Percentiles rank a stretch among this genome's conserved stretches.
These are phyloP conservation scores for Trisateles emortualis DNA, from an alignment of 2,888 invertebrate genomes.

Conservation along the genomic window DNA sequence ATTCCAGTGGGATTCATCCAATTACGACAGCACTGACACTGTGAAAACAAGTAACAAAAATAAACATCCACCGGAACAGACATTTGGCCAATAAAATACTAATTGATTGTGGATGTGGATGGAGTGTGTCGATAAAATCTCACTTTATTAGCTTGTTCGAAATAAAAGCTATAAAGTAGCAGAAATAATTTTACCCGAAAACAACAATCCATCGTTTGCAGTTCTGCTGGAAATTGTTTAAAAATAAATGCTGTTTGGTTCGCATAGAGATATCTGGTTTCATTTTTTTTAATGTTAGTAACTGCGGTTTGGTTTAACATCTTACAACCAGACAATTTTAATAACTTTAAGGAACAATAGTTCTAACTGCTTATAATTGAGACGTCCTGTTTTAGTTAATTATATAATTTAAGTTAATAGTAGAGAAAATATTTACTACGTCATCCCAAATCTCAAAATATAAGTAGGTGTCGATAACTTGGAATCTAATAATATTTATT, in stretches of 20 bases:
- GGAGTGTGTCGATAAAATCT: conserved; percentile 21
- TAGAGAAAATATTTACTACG: too few relatives aligned
- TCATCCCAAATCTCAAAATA: too few relatives aligned
- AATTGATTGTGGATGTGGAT: conserved; percentile 21
- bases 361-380: too few relatives aligned
- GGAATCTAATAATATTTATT: neutral
- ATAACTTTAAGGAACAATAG: too few relatives aligned
- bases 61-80: conserved; percentile 6
- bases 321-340: too few relatives aligned
- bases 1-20: neutral
- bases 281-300: too few relatives aligned
- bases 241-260: too few relatives aligned
- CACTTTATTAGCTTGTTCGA: conserved; percentile 24
- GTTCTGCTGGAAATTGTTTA: neutral
- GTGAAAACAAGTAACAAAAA: neutral
- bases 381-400: too few relatives aligned
- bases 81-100: conserved; percentile 20
- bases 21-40: neutral
- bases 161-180: conserved; percentile 25
- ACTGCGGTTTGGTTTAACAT: too few relatives aligned
- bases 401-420: too few relatives aligned
- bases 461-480: neutral
- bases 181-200: conserved; percentile 24
- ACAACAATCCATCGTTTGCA: conserved; percentile 16
- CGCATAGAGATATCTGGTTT: too few relatives aligned